Percentiles rank a stretch among this genome's conserved stretches.
phyloP scores from a whole-genome alignment of 2,888 invertebrate species.

The Drosophila birchii region DNA sequence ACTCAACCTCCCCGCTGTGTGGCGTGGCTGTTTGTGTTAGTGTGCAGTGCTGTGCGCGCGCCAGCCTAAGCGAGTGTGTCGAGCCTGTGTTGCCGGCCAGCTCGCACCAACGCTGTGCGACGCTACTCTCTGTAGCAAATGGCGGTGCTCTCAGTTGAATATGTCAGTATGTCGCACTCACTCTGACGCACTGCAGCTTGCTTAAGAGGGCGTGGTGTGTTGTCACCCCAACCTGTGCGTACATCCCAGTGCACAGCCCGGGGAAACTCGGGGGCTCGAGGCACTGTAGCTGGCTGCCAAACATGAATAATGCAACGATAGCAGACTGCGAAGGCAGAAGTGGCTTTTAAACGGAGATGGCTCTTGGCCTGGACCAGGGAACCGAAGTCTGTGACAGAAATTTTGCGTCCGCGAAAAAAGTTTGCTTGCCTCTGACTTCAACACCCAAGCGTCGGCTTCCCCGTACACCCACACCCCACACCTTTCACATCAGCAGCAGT shows the following conservation, averaged over 20 bases:
- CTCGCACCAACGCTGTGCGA: slow-evolving; percentile 32
- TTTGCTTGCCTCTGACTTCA: slow-evolving; percentile 47
- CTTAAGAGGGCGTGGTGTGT: slow-evolving; percentile 70
- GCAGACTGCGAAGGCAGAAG: slow-evolving; percentile 38
- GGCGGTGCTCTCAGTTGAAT: slow-evolving; percentile 78
- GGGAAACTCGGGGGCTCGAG: slow-evolving; percentile 21
- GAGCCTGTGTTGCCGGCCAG: slow-evolving; percentile 18
- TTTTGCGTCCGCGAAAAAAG: slow-evolving; percentile 67
- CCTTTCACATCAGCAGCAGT: slow-evolving; percentile 47
- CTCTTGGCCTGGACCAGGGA: slow-evolving; percentile 13
- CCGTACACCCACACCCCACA: slow-evolving; percentile 1
- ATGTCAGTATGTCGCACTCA: slow-evolving; percentile 57
- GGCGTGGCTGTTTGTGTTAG: slow-evolving; percentile 8
- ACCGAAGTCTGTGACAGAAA: slow-evolving; percentile 68
- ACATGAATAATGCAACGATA: slow-evolving; percentile 76
- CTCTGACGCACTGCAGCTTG: slow-evolving; percentile 52
- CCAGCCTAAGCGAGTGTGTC: slow-evolving; percentile 7
- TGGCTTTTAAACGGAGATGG: slow-evolving; percentile 23
- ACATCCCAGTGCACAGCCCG: slow-evolving; percentile 23
- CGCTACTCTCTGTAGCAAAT: slow-evolving; percentile 59
- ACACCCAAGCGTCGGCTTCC: slow-evolving; percentile 23
- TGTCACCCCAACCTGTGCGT: slow-evolving; percentile 16
- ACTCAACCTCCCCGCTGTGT: slow-evolving; percentile 22
- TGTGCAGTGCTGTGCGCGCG: slow-evolving; percentile 14
- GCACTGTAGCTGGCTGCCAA: slow-evolving; percentile 67